Percentiles rank a stretch among this genome's conserved stretches.
These are phyloP conservation scores for Hydriomena furcata DNA, from an alignment of 2,888 invertebrate genomes.

Conservation along the genomic window DNA sequence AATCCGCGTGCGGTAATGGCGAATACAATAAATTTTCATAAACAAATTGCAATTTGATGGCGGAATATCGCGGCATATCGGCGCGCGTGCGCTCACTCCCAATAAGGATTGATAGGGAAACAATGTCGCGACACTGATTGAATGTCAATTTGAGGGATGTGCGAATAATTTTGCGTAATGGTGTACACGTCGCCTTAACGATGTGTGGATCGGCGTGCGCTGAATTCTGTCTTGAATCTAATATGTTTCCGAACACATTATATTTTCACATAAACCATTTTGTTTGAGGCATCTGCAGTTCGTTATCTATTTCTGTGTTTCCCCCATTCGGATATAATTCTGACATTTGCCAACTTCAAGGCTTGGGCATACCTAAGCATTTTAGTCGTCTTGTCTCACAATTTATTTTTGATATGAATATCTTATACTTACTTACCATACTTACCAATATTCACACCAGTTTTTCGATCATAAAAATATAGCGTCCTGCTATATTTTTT, in stretches of 20 bases:
- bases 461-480: no score
- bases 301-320: conserved; percentile 16
- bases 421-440: no score
- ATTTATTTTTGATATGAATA: conserved; percentile 16
- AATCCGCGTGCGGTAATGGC: conserved; percentile 78
- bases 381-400: conserved; percentile 7
- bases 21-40: conserved; percentile 84
- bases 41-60: conserved; percentile 84
- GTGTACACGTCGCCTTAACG: conserved; percentile 72
- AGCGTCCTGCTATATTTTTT: no score
- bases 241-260: conserved; percentile 20
- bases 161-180: conserved; percentile 69
- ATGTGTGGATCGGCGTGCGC: conserved; percentile 55
- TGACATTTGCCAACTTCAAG: conserved; percentile 16
- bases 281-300: conserved; percentile 23
- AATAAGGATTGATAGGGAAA: conserved; percentile 83
- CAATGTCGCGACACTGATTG: conserved; percentile 81
- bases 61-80: conserved; percentile 71
- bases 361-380: conserved; percentile 8
- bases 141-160: conserved; percentile 77
- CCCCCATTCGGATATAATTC: conserved; percentile 13
- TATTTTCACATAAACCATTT: conserved; percentile 20
- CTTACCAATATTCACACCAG: no score
- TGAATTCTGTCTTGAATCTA: conserved; percentile 24
- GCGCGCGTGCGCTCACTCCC: conserved; percentile 74